Percentiles rank a stretch among this genome's conserved stretches.
Conservation (phyloP, 37 sponge, comb jelly and placozoan species). For the Agelas oroides region DNA sequence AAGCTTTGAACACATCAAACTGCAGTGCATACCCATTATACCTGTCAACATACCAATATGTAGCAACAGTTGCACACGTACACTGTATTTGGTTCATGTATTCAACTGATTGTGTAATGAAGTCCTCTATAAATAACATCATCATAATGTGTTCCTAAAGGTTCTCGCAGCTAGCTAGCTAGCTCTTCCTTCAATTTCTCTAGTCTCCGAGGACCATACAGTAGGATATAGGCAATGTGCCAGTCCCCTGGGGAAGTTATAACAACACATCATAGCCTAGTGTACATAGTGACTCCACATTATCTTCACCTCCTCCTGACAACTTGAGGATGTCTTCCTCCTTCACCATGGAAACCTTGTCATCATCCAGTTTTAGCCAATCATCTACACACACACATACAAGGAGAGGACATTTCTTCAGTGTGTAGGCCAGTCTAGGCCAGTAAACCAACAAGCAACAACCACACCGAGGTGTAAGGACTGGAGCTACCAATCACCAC, state of each 20-base stretch:
- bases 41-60: too few relatives aligned
- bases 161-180: too few relatives aligned
- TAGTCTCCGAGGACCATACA: conserved; percentile 82
- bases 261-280: neutral
- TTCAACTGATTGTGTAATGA: too few relatives aligned
- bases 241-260: conserved; percentile 83
- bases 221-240: conserved; percentile 95
- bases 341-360: conserved; percentile 77
- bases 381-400: conserved; percentile 35
- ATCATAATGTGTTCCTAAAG: too few relatives aligned
- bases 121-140: too few relatives aligned
- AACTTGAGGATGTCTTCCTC: conserved; percentile 95
- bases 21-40: too few relatives aligned
- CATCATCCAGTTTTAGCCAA: conserved; percentile 98
- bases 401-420: too few relatives aligned
- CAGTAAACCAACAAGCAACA: too few relatives aligned
- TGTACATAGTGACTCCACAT: neutral
- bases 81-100: too few relatives aligned
- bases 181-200: conserved; percentile 46
- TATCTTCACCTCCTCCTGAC: conserved; percentile 90
- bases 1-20: neutral
- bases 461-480: too few relatives aligned
- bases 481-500: too few relatives aligned
- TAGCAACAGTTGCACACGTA: too few relatives aligned
- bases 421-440: neutral